Evolutionary conservation across 2,888 invertebrate genomes (phyloP).

Genomic region (Dioctria linearis): DNA sequence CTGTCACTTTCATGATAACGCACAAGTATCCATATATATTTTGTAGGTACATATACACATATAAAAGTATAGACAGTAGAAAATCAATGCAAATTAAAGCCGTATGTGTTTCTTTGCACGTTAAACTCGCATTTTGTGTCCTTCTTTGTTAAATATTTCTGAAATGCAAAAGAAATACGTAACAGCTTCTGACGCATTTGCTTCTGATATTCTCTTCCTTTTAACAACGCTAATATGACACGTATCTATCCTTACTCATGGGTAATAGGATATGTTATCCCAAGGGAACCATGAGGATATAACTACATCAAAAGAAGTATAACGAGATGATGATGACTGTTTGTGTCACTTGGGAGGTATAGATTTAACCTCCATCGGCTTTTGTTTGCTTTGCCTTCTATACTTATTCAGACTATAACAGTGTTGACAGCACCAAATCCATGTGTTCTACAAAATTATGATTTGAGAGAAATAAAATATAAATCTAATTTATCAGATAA

Average conservation of each 20-base stretch:
- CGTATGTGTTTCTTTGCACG: no score
- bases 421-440: slow-evolving; percentile 19
- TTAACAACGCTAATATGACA: slow-evolving; percentile 48
- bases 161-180: slow-evolving; percentile 34
- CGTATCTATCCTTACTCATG: slow-evolving; percentile 49
- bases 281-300: slow-evolving; percentile 30
- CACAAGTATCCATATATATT: no score
- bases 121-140: neutral
- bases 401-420: neutral
- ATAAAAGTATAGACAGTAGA: no score
- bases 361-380: slow-evolving; percentile 16
- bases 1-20: no score
- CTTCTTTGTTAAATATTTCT: slow-evolving; percentile 19
- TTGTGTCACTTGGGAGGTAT: slow-evolving; percentile 43
- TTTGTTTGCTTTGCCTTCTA: neutral
- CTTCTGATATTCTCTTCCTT: slow-evolving; percentile 38
- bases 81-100: no score
- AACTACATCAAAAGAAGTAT: slow-evolving; percentile 44
- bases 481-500: slow-evolving; percentile 45
- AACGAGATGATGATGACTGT: slow-evolving; percentile 46
- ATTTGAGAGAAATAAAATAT: slow-evolving; percentile 45
- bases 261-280: slow-evolving; percentile 44
- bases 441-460: slow-evolving; percentile 24
- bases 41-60: no score
- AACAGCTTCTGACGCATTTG: slow-evolving; percentile 41